Conservation (phyloP, 2,113 vertebrate genomes). For the Balaeniceps rex region DNA sequence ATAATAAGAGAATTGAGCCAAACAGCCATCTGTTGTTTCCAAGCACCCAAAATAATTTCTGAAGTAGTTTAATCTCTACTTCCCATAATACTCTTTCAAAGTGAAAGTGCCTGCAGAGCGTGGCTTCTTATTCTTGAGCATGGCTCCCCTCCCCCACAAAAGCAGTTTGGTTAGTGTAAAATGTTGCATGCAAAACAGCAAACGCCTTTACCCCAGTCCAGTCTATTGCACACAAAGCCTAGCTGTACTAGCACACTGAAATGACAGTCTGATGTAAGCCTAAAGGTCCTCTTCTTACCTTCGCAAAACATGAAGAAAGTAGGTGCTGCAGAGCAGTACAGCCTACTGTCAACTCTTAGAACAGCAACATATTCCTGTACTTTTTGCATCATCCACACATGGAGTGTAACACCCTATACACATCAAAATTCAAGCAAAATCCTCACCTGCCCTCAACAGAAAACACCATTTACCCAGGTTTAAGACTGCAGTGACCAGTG, state of each 20-base stretch:
- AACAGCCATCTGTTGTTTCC: neutral
- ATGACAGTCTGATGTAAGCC: neutral
- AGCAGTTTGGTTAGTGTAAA: neutral
- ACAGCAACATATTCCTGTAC: neutral
- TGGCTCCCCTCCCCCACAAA: neutral
- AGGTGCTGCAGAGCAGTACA: neutral
- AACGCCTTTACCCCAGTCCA: neutral
- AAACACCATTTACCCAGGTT: neutral
- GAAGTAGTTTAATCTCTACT: neutral
- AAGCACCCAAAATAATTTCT: neutral
- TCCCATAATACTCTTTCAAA: neutral
- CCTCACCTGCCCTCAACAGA: neutral
- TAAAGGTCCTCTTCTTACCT: neutral
- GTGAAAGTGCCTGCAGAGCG: neutral
- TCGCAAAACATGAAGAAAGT: neutral
- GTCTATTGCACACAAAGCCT: neutral
- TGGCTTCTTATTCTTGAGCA: neutral
- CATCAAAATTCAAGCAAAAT: neutral
- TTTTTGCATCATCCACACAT: neutral
- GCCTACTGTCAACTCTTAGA: neutral
- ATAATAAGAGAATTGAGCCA: neutral
- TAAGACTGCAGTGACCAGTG: neutral
- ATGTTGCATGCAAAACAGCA: neutral
- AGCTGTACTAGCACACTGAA: neutral
- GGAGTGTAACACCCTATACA: accelerated